A percentile compares a stretch with the other conserved stretches of the same genome.
phyloP scores from a whole-genome alignment of 2,113 vertebrate species.

The Cheirogaleus medius region DNA sequence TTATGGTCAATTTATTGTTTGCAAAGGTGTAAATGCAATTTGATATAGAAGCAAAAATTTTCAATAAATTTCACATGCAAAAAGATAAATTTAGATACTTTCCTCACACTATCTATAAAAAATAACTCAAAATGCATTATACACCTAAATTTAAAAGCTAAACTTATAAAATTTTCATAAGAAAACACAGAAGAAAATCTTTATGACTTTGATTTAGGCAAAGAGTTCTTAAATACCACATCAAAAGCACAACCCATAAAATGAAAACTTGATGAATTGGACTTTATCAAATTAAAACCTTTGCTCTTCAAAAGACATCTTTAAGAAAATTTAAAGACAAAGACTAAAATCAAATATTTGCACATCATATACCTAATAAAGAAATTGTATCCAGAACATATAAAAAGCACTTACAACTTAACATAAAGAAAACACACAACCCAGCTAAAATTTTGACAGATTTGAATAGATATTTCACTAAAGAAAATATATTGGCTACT shows the following conservation, averaged over 20 bases:
- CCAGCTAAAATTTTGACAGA: neutral
- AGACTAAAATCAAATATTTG: slow-evolving; percentile 34
- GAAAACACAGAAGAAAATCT: slow-evolving; percentile 1
- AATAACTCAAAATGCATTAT: neutral
- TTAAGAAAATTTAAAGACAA: slow-evolving; percentile 35
- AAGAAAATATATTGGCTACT: neutral
- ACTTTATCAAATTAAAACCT: slow-evolving; percentile 30
- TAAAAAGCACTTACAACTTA: neutral
- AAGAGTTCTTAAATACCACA: neutral
- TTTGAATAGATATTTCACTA: slow-evolving; percentile 21
- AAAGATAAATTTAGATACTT: slow-evolving; percentile 17
- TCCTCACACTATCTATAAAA: neutral
- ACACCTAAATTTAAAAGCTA: slow-evolving; percentile 14
- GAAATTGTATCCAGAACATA: neutral
- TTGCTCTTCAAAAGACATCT: neutral
- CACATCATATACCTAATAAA: slow-evolving; percentile 1
- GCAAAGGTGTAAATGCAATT: neutral
- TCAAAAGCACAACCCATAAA: slow-evolving; percentile 14
- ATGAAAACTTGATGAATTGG: neutral
- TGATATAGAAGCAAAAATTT: slow-evolving; percentile 27
- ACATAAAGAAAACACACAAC: neutral
- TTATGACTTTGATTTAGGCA: neutral
- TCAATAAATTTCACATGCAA: neutral
- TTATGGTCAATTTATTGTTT: neutral
- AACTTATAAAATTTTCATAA: slow-evolving; percentile 24